phyloP scores from a whole-genome alignment of 2,113 vertebrate species.

The Okapia johnstoni region DNA sequence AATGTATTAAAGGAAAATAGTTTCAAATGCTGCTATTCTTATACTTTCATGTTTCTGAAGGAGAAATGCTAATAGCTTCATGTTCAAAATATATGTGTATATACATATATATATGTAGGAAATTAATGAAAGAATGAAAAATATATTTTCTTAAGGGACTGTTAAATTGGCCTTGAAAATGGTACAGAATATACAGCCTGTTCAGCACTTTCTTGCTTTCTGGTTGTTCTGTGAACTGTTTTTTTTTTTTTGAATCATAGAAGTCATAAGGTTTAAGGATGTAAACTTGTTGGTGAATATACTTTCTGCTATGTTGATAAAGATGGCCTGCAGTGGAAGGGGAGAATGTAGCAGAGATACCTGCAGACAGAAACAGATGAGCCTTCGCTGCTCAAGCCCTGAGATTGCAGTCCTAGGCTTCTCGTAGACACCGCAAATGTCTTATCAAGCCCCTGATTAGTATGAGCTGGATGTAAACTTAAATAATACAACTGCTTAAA shows the following conservation, averaged over 20 bases:
- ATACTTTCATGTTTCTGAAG: neutral
- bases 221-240: neutral
- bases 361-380: neutral
- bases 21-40: neutral
- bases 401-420: neutral
- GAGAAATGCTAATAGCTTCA: neutral
- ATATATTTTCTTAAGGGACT: neutral
- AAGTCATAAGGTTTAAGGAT: neutral
- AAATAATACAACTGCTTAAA: neutral
- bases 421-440: neutral
- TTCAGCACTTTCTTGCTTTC: neutral
- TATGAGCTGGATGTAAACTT: neutral
- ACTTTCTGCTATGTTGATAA: neutral
- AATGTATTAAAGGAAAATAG: neutral
- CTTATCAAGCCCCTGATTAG: neutral
- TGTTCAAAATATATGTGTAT: neutral
- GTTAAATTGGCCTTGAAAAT: neutral
- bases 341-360: neutral
- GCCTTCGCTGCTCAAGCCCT: fast-evolving
- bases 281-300: neutral
- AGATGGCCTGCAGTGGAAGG: neutral
- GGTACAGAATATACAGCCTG: neutral
- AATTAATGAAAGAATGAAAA: neutral
- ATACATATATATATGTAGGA: neutral
- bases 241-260: neutral